phyloP scores from a whole-genome alignment of 2,888 invertebrate genomes.

The Rotaria socialis region DNA sequence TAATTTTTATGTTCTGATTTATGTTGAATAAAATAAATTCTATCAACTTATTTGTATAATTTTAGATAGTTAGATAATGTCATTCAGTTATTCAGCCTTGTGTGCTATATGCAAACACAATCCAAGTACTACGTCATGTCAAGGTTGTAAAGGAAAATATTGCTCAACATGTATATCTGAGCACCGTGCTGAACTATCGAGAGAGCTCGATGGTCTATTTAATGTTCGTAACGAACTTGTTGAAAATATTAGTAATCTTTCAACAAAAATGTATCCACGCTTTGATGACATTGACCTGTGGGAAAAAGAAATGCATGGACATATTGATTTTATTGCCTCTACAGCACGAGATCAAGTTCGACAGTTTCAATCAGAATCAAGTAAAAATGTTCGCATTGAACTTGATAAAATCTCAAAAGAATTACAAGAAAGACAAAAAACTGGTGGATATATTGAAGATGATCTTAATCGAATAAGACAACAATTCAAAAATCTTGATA shows the following conservation, averaged over 20 bases:
- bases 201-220: neutral
- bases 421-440: neutral
- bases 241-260: neutral
- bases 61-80: neutral
- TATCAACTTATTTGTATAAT: neutral
- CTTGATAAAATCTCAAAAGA: neutral
- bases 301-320: neutral
- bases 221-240: neutral
- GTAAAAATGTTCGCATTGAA: neutral
- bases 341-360: neutral
- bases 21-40: neutral
- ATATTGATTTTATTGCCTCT: neutral
- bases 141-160: neutral
- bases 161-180: neutral
- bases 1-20: neutral
- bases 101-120: neutral
- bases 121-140: neutral
- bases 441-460: neutral
- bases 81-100: neutral
- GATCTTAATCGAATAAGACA: neutral
- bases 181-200: neutral
- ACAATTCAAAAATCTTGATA: neutral
- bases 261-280: neutral
- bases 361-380: neutral
- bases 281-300: neutral